Evolutionary conservation across 2,113 vertebrate species (phyloP).

Genomic region (zebrafish (Danio rerio)): DNA sequence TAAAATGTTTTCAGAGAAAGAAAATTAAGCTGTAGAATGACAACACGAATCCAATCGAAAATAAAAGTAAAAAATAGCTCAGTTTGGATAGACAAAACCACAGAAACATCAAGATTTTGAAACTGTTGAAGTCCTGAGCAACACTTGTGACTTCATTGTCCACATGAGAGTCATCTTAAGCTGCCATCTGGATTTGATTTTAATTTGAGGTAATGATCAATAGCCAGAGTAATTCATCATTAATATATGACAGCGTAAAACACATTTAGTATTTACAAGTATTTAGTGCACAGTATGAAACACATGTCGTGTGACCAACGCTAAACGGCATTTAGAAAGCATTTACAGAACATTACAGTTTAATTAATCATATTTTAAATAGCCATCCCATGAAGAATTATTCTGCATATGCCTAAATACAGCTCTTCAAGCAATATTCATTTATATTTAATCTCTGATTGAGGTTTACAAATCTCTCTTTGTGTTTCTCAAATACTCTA

Average conservation of each 20-base stretch:
- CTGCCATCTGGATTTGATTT: not conserved
- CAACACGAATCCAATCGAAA: no score
- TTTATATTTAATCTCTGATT: constrained; percentile 12
- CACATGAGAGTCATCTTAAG: no score
- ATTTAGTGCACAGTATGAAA: not conserved
- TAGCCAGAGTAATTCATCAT: not conserved
- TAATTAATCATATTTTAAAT: constrained; percentile 8
- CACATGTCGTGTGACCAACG: not conserved
- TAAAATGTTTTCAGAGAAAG: no score
- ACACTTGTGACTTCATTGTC: no score
- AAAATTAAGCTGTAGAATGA: no score
- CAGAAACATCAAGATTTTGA: no score
- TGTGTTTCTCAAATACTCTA: constrained; percentile 5
- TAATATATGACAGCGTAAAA: constrained; percentile 1
- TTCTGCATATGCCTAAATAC: not conserved
- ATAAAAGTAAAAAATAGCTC: no score
- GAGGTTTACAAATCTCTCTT: constrained; percentile 14
- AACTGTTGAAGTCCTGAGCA: no score
- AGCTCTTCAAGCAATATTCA: not conserved
- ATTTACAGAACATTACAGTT: constrained; percentile 12
- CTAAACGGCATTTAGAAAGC: constrained; percentile 1
- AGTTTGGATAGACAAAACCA: no score
- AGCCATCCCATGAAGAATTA: not conserved
- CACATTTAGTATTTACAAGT: not conserved
- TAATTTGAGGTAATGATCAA: not conserved